Evolutionary conservation across 1,140 invertebrate species (phyloP), one percentile per base, ranked within the genome.

Genomic region (Lethocerus indicus): DNA sequence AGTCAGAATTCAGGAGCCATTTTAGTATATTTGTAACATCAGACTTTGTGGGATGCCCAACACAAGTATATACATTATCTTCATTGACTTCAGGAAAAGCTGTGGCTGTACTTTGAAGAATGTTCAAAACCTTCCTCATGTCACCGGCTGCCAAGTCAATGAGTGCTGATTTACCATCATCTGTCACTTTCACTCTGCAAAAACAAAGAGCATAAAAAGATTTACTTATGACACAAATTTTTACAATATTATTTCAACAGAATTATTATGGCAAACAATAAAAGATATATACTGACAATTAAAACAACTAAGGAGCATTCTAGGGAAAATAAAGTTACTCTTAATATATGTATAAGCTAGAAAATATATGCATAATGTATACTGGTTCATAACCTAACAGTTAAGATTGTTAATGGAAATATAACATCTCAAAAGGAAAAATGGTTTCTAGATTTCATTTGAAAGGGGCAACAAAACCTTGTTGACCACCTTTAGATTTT

Each of bases 71-170:
- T 2, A 98, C 92, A 65, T 81, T 88, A 52, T 91, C 79, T 68
- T 94, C 90, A 55, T 78, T 87, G 0, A 97, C 86, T 53, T 73
- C 66, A 57, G 84, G 79, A 65, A 81, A 93, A 6, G 93, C 91
- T 66, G 83, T 71, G 42, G 79, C 79, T 51, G 92, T 87, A 67
- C 89, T 92, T 71, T 98, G 87, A 24, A 98, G 69, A 45, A 97
- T 86, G 69, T 98, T 98, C 2, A 99, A 62, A 12, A 95, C 87
- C 67, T 87, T 90, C 58, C 96, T 74, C 96, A 99, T 98, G 68
- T 99, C 95, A n/a, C 96, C 96, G 52, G 80, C 80, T 2, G 89
- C 85, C 2, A 99, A 68, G 7, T 82, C 81, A 36, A 98, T 70
- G 1, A 98, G 62, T 1, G 96, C 93, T 56, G 91, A 75, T 62